Conservation (phyloP, 2,797 vertebrate species). For the Cyprinella venusta region DNA sequence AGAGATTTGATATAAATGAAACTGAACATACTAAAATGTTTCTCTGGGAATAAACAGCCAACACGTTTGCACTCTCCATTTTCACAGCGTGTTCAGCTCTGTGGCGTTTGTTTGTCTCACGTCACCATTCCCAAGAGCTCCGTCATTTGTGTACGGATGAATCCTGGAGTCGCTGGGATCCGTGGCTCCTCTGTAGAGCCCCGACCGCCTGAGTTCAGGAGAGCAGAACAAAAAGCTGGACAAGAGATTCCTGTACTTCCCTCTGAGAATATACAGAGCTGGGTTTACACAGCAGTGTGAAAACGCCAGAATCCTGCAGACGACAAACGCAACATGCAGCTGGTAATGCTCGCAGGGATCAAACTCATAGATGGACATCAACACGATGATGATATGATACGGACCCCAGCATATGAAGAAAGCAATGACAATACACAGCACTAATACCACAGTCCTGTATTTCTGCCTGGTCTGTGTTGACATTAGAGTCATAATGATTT, state of each 20-base stretch:
- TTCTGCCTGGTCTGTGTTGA: conserved; percentile 57
- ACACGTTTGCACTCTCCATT: background rate
- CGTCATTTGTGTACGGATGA: conserved; percentile 21
- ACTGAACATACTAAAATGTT: too few species aligned
- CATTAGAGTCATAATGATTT: conserved; percentile 69
- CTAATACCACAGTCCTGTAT: conserved; percentile 64
- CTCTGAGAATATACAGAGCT: conserved; percentile 69
- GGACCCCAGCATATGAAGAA: conserved; percentile 78
- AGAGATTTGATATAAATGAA: too few species aligned
- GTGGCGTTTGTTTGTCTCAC: background rate
- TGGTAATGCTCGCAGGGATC: rapidly evolving
- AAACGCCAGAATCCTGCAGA: conserved; percentile 70
- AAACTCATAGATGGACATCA: background rate
- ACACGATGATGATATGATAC: conserved; percentile 66
- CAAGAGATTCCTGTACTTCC: conserved; percentile 64
- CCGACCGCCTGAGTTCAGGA: background rate
- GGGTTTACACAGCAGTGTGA: conserved; percentile 80
- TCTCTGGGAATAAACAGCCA: background rate
- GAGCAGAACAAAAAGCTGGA: conserved; percentile 54
- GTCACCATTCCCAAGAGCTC: rapidly evolving
- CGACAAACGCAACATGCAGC: background rate
- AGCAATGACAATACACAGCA: conserved; percentile 68
- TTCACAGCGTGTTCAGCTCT: conserved; percentile 18
- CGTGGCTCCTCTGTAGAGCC: background rate
- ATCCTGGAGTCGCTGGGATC: conserved; percentile 44